Conservation (phyloP, 2,797 vertebrate species). For the Catostomus latipinnis region DNA sequence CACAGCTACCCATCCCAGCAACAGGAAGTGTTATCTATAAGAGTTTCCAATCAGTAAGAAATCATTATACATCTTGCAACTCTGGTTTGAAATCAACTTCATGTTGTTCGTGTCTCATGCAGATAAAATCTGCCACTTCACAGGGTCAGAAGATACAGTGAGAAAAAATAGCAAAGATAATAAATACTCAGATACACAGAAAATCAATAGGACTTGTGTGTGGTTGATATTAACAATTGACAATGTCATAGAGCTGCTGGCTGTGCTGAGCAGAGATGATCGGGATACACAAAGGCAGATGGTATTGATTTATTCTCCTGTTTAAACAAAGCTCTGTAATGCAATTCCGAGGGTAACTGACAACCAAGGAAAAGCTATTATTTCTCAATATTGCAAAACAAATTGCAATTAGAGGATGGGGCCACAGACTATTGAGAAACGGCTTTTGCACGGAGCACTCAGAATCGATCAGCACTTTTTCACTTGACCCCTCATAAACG, state of each 20-base stretch:
- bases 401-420: slow-evolving; percentile 61
- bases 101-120: slow-evolving; percentile 9
- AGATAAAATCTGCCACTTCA: slow-evolving; percentile 46
- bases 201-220: slow-evolving; percentile 58
- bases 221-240: slow-evolving; percentile 54
- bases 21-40: neutral
- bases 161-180: slow-evolving; percentile 42
- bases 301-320: slow-evolving; percentile 63
- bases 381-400: slow-evolving; percentile 68
- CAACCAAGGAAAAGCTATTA: slow-evolving; percentile 60
- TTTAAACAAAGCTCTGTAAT: slow-evolving; percentile 65
- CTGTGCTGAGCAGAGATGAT: slow-evolving; percentile 50
- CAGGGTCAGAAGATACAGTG: slow-evolving; percentile 59
- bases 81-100: slow-evolving; percentile 17
- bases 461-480: slow-evolving; percentile 59
- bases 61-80: neutral
- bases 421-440: slow-evolving; percentile 43
- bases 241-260: slow-evolving; percentile 47
- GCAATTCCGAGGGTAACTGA: slow-evolving; percentile 59
- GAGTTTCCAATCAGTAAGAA: slow-evolving; percentile 20
- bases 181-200: slow-evolving; percentile 50
- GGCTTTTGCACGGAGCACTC: slow-evolving; percentile 26
- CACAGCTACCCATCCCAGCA: neutral
- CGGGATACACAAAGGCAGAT: slow-evolving; percentile 56
- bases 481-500: slow-evolving; percentile 65